Evolutionary conservation across 2,113 vertebrate species (phyloP).

Genomic region (Otocyon megalotis): DNA sequence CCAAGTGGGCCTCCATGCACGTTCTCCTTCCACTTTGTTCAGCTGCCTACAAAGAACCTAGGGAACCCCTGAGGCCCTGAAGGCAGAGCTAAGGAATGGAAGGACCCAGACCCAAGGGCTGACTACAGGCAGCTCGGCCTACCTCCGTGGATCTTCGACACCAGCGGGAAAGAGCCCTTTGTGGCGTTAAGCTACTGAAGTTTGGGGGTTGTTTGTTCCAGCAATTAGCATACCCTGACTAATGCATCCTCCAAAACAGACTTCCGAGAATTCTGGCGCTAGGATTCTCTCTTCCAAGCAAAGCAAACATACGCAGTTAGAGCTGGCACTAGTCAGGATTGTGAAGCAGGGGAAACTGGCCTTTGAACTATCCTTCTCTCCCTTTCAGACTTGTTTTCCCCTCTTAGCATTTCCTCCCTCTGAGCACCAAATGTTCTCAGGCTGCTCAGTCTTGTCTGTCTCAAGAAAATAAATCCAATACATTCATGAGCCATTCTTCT

Average conservation of each 20-base stretch:
- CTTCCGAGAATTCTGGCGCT: constrained; percentile 71
- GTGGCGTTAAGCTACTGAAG: not conserved
- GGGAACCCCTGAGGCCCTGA: not conserved
- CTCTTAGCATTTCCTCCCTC: constrained; percentile 79
- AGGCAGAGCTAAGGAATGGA: not conserved
- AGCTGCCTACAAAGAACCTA: not conserved
- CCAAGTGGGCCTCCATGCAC: not conserved
- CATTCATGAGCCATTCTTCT: constrained; percentile 29
- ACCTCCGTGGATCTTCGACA: not conserved
- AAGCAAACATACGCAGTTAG: constrained; percentile 76
- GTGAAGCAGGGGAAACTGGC: constrained; percentile 67
- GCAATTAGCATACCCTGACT: constrained; percentile 66
- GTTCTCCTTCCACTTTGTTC: not conserved
- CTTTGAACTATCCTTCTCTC: constrained; percentile 80
- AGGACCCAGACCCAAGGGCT: not conserved
- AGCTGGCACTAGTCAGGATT: constrained; percentile 70
- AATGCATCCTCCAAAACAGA: constrained; percentile 75
- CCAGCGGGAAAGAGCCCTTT: not conserved
- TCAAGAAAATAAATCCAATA: constrained; percentile 70
- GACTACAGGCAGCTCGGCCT: too few species aligned
- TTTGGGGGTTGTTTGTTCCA: constrained; percentile 58
- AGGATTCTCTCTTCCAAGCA: constrained; percentile 65
- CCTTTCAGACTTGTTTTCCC: constrained; percentile 78
- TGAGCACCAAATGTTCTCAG: constrained; percentile 81
- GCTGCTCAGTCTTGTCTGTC: constrained; percentile 76